Conservation (phyloP, 92 coral and sea anemone genomes). For the Bergia sp. region DNA sequence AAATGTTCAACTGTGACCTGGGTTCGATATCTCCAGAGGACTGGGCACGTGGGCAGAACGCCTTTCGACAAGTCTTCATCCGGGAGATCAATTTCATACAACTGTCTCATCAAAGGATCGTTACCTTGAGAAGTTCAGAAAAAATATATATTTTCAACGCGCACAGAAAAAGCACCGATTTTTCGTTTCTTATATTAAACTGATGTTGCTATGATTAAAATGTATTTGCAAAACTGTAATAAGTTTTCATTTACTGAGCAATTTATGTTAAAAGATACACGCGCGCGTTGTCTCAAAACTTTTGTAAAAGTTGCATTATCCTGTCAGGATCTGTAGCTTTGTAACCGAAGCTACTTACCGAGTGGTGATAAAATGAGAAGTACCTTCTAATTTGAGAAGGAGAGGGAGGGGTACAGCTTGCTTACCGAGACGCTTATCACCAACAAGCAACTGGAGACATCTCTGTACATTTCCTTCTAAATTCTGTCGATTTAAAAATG, state of each 20-base stretch:
- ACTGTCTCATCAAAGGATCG: conserved; percentile 72
- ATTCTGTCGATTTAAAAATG: conserved; percentile 30
- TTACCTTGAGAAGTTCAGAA: conserved; percentile 46
- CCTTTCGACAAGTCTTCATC: conserved; percentile 43
- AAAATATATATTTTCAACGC: not conserved
- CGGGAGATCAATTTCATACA: conserved; percentile 72
- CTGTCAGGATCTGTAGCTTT: too few relatives aligned
- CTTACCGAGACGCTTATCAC: conserved; percentile 80
- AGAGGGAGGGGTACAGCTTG: not conserved
- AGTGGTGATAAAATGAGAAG: too few relatives aligned
- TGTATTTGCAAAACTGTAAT: too few relatives aligned
- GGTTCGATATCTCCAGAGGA: conserved; percentile 88
- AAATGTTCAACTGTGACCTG: conserved; percentile 82
- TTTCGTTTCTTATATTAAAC: too few relatives aligned
- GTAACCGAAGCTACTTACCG: too few relatives aligned
- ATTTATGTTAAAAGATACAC: too few relatives aligned
- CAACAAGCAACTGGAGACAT: conserved; percentile 54
- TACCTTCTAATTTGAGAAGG: too few relatives aligned
- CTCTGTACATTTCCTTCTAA: conserved; percentile 49
- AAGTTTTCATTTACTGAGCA: too few relatives aligned
- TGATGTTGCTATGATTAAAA: too few relatives aligned
- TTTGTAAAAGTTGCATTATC: too few relatives aligned
- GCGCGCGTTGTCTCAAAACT: too few relatives aligned
- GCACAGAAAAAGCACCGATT: not conserved
- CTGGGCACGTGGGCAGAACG: conserved; percentile 68